A percentile compares a stretch with the other conserved stretches of the same genome.
Evolutionary conservation across 2,888 invertebrate species (phyloP).

Genomic region (Pimpla rufipes): DNA sequence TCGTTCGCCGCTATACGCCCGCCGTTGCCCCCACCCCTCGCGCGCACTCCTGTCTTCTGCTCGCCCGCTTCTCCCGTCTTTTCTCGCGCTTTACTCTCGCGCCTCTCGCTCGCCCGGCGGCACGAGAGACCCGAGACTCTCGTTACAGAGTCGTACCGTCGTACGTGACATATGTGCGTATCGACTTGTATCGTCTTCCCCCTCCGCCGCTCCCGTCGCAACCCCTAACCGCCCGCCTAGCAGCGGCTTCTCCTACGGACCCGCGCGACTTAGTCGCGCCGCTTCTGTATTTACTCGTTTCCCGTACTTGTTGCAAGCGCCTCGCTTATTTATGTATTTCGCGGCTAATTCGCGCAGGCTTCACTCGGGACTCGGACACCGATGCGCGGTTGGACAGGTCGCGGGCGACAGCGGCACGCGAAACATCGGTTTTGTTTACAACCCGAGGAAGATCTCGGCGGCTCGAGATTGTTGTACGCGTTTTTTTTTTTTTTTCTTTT

Average conservation of each 20-base stretch:
- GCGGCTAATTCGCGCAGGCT: not conserved
- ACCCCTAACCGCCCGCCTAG: not conserved
- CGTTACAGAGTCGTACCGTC: not conserved
- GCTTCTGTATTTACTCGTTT: not conserved
- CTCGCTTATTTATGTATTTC: not conserved
- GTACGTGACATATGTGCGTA: not conserved
- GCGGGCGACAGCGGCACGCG: not conserved
- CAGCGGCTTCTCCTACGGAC: not conserved
- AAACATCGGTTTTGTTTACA: not conserved
- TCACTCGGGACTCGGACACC: not conserved
- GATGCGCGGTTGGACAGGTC: not conserved
- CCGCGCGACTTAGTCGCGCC: not conserved
- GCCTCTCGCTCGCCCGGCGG: too few species aligned
- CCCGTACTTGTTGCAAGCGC: constrained; percentile 36
- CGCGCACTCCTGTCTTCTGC: constrained; percentile 29
- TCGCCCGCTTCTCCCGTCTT: constrained; percentile 16
- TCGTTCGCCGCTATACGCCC: not conserved
- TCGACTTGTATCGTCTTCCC: constrained; percentile 13
- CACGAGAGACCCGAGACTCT: not conserved
- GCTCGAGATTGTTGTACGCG: not conserved
- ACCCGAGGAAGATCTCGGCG: not conserved
- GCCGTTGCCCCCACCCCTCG: not conserved
- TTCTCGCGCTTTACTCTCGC: constrained; percentile 25
- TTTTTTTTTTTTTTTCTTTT: too few species aligned
- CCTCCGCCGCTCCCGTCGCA: constrained; percentile 6